Conservation (phyloP, 2,888 invertebrate genomes). For the Eudasyphora cyanicolor region DNA sequence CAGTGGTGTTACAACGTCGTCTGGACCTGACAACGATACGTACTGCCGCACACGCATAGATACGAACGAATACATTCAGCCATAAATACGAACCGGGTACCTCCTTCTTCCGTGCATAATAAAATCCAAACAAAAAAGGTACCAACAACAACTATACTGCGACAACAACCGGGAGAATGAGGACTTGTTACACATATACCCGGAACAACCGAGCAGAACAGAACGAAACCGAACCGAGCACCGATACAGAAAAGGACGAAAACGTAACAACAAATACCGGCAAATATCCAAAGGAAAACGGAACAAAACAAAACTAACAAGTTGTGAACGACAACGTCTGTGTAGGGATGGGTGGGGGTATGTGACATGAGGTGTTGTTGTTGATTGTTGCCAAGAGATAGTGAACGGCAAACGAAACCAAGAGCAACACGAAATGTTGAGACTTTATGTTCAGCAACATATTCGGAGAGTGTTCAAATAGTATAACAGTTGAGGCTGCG, state of each 20-base stretch:
- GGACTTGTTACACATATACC: slow-evolving; percentile 12
- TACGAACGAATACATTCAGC: not conserved
- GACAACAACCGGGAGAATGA: slow-evolving; percentile 23
- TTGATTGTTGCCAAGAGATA: slow-evolving; percentile 45
- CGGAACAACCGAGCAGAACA: not conserved
- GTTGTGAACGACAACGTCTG: no score
- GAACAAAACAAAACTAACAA: slow-evolving; percentile 38
- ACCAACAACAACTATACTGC: not conserved
- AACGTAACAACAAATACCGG: slow-evolving; percentile 44
- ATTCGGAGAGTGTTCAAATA: no score
- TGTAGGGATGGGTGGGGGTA: no score
- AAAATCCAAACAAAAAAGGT: slow-evolving; percentile 41
- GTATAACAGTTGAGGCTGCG: not conserved
- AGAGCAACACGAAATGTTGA: slow-evolving; percentile 26
- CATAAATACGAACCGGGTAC: not conserved
- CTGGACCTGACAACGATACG: slow-evolving; percentile 55
- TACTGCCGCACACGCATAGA: not conserved
- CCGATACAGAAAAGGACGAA: slow-evolving; percentile 48
- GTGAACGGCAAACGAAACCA: slow-evolving; percentile 1
- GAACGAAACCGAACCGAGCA: not conserved
- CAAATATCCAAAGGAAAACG: slow-evolving; percentile 42
- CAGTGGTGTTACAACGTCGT: slow-evolving; percentile 50
- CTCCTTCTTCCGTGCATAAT: slow-evolving; percentile 41
- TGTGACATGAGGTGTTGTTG: no score
- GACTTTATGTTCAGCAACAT: slow-evolving; percentile 39